Evolutionary conservation across 64 coral and sea anemone species (phyloP), one percentile per base, ranked within the genome.

Genomic region (Trachythela sp.): DNA sequence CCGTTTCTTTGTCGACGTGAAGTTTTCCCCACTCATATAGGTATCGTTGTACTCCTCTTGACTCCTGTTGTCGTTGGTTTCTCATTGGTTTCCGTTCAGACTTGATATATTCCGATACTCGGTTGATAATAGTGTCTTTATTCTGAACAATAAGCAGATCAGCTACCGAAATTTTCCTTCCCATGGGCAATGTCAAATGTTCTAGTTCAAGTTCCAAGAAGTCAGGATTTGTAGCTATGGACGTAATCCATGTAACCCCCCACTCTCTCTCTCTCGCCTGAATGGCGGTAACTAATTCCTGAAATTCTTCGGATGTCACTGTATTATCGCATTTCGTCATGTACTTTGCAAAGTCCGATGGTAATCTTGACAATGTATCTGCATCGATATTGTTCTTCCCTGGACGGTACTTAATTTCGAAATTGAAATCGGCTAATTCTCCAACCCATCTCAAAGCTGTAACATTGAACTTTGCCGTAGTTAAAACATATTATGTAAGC

Each of bases 341-440:
- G 48, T 26, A 86, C 40, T 32, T 52, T 31, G 32, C 7, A 34
- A 86, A 86, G 85, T 56, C 42, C 15, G 35, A 30, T 17, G 85
- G 85, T 27, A 86, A 13, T 48, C 87, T 88, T 18, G 87, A 88
- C 59, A 88, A 34, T 36, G 50, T 72, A 75, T 88, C 86, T 51
- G 86, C 86, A 18, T 88, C 54, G 2, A 38, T 40, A 54, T 88
- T 88, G 7, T 39, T 39, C 37, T 88, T 88, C 20, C 87, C 87
- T 37, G 87, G 58, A 8, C 64, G 30, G 40, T 88, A 88, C 48
- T 88, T 88, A 34, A 88, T 88, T 34, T 71, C 67, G 36, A 88
- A 88, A 24, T 88, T 88, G 40, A 70, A 88, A 38, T 88, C 87
- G n/a, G 86, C 87, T n/a, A 88, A 40, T 75, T 88, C 87, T 0